Evolutionary conservation across 2,797 vertebrate genomes (phyloP), one percentile per base, ranked within the genome.

Genomic region (Semaprochilodus insignis): DNA sequence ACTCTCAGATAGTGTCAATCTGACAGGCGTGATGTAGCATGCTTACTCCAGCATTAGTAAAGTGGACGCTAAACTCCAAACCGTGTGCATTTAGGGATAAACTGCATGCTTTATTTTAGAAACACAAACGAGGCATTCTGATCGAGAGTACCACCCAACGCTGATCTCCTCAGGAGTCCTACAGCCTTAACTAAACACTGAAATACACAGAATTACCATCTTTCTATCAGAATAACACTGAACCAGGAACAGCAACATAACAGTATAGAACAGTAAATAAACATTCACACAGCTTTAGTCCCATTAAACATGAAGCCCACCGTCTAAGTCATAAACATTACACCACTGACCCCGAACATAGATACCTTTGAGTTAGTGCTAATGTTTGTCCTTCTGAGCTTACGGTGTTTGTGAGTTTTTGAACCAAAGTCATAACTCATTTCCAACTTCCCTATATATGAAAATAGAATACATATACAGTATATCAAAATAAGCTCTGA

Each of bases 121-220:
- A 78, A 48, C 57, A 17, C 48, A 70, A 74, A 87, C 82, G 91
- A 87, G 84, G 82, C 86, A 81, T 87, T 86, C 67, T 82, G 78
- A 88, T 48, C 77, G 83, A 86, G 81, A 81, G 81, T 80, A 85
- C 91, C 86, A 86, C 87, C 62, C 73, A 79, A 4, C 16, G 88
- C 93, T 90, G 91, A 82, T 85, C 54, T 91, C 92, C 83, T 88
- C 80, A 77, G 85, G 85, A 86, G 65, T 82, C 89, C 91, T 77
- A 77, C 90, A 92, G 87, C 62, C 81, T 87, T 91, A 87, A 89
- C 87, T 93, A 94, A 80, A 82, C 87, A 21, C 93, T 94, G 93
- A 77, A 95, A 95, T 85, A 86, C 80, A 90, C 89, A 88, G 66
- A 82, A 70, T 57, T 59, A 75, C 78, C 65, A 83, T 1, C 6